Evolutionary conservation across 2,888 invertebrate genomes (phyloP).

Genomic region (Chrysina gloriosa): DNA sequence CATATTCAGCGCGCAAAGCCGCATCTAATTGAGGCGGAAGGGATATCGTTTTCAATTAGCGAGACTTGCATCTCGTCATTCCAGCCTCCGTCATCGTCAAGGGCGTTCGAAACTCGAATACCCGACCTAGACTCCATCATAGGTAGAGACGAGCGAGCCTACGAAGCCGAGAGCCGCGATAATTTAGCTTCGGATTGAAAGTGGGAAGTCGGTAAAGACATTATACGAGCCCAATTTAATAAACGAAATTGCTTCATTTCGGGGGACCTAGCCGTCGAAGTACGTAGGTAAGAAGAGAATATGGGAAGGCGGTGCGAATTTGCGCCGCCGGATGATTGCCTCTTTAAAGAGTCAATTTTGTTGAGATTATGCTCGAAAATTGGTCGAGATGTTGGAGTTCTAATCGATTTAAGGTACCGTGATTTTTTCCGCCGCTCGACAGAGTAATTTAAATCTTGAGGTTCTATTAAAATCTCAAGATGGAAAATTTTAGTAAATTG

Average conservation of each 20-base stretch:
- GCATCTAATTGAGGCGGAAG: conserved; percentile 35
- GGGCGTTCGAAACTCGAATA: too few species aligned
- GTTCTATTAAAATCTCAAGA: neutral
- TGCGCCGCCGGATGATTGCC: conserved; percentile 17
- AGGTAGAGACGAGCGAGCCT: neutral
- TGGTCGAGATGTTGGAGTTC: neutral
- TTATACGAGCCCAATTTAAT: conserved; percentile 35
- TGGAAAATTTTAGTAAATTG: too few species aligned
- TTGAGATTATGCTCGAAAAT: conserved; percentile 10
- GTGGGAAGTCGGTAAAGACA: conserved; percentile 29
- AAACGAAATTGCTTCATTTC: conserved; percentile 36
- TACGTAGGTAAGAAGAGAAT: neutral
- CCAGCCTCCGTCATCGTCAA: neutral
- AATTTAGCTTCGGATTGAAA: conserved; percentile 33
- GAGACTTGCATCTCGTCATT: conserved; percentile 30
- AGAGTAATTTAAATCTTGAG: neutral
- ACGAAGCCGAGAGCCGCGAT: conserved; percentile 4
- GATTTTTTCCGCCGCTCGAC: neutral
- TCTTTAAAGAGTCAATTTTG: conserved; percentile 31
- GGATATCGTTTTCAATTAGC: conserved; percentile 37
- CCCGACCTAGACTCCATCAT: conserved; percentile 7
- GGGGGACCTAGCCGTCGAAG: neutral
- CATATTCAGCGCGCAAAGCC: conserved; percentile 28
- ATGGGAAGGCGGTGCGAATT: neutral
- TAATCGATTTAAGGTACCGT: neutral